A percentile compares a stretch with the other conserved stretches of the same genome.
These are phyloP conservation scores for Bolinopsis microptera DNA, from an alignment of 37 sponge, comb jelly and placozoan species.

Conservation along the genomic window DNA sequence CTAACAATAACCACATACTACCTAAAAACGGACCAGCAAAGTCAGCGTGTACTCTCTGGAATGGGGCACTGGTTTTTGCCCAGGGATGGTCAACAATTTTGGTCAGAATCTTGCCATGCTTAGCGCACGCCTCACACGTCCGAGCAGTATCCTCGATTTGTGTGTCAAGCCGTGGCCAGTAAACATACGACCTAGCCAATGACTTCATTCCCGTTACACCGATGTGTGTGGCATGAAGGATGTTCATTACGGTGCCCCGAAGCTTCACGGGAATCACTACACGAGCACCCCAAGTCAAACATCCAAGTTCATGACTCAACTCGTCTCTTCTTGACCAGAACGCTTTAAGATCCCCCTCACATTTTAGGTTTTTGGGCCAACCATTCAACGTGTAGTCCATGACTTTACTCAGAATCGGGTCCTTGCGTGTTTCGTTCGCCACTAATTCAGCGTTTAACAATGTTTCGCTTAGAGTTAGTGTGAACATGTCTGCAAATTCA, in stretches of 20 bases:
- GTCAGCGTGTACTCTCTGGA: conserved; percentile 26
- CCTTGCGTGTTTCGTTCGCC: too few species aligned
- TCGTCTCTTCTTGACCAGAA: not conserved
- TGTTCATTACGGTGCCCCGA: not conserved
- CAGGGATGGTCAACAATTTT: too few species aligned
- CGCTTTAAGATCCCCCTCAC: conserved; percentile 29
- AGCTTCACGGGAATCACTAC: conserved; percentile 57
- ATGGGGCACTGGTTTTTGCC: too few species aligned
- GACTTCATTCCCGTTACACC: conserved; percentile 5
- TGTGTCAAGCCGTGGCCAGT: conserved; percentile 14
- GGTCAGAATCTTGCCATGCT: too few species aligned
- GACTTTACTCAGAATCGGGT: too few species aligned
- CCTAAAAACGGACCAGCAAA: not conserved
- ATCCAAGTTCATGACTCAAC: too few species aligned
- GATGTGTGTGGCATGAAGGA: too few species aligned
- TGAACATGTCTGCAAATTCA: not conserved
- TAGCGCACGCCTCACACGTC: too few species aligned
- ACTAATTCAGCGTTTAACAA: conserved; percentile 9
- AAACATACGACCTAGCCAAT: conserved; percentile 2
- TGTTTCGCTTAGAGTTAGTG: not conserved
- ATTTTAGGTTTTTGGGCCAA: too few species aligned
- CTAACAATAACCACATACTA: not conserved
- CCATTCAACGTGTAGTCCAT: too few species aligned
- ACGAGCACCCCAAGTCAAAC: conserved; percentile 70
- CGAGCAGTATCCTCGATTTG: too few species aligned